Evolutionary conservation across 1,140 invertebrate species (phyloP).

Genomic region (Macrobrachium nipponense): DNA sequence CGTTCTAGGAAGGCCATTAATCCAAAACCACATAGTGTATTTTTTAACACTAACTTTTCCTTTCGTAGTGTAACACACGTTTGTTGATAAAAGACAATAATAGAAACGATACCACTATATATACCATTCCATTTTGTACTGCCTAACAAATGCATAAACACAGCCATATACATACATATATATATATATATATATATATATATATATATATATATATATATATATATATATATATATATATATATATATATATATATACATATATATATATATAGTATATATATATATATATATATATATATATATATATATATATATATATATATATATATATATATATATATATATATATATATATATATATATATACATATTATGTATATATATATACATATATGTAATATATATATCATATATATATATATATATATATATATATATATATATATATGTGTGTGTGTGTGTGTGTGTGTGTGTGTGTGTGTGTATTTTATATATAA

Average conservation of each 20-base stretch:
- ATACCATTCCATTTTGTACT: too few species aligned
- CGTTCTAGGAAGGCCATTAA: too few species aligned
- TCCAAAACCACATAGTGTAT: too few species aligned
- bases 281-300: constrained; percentile 1
- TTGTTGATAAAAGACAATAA: too few species aligned
- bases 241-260: not conserved
- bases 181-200: constrained; percentile 3
- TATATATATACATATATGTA: not conserved
- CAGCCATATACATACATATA: constrained; percentile 9
- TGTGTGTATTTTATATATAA: not conserved
- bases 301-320: constrained; percentile 4
- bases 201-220: not conserved
- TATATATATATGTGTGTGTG: constrained; percentile 3
- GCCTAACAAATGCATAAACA: too few species aligned
- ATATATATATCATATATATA: too few species aligned
- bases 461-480: not conserved
- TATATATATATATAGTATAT: constrained; percentile 2
- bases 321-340: not conserved
- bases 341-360: too few species aligned
- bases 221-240: constrained; percentile 7
- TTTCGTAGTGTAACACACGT: too few species aligned
- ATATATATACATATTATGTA: too few species aligned
- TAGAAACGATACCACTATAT: too few species aligned
- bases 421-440: constrained; percentile 14
- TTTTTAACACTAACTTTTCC: too few species aligned